A percentile compares a stretch with the other conserved stretches of the same genome.
These are phyloP conservation scores for Dipus sagitta DNA, from an alignment of 2,797 vertebrate species.

Conservation along the genomic window DNA sequence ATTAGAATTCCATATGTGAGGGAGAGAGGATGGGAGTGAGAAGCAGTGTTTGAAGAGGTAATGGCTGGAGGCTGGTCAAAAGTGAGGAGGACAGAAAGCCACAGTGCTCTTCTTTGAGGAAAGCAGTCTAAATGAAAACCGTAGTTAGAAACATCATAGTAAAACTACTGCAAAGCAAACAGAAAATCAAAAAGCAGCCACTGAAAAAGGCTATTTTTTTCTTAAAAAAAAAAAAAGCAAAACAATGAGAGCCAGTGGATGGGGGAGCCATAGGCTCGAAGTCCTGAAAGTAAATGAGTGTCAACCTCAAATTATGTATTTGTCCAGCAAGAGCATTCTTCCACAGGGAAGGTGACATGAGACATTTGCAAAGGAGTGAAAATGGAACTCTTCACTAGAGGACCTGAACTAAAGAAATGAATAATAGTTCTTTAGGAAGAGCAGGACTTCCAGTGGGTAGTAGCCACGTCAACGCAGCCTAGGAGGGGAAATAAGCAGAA, in stretches of 20 bases:
- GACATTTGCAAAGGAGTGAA: background rate
- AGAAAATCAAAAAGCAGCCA: background rate
- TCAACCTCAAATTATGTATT: background rate
- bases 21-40: background rate
- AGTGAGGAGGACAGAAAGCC: constrained; percentile 13
- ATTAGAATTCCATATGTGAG: background rate
- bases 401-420: background rate
- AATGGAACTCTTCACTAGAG: background rate
- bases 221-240: background rate
- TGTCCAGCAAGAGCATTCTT: background rate
- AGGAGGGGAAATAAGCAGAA: too few relatives aligned
- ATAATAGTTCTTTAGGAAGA: background rate
- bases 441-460: too few relatives aligned
- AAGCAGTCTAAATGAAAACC: background rate
- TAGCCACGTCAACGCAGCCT: too few relatives aligned
- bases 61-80: background rate
- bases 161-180: constrained; percentile 19
- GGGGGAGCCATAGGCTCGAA: background rate
- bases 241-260: background rate
- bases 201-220: background rate
- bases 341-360: background rate
- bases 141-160: background rate
- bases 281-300: background rate
- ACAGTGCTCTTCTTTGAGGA: constrained; percentile 1
- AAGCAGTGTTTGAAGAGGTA: background rate